These are phyloP conservation scores for Dynastes hyllus DNA, from an alignment of 2,888 invertebrate species.

Conservation along the genomic window DNA sequence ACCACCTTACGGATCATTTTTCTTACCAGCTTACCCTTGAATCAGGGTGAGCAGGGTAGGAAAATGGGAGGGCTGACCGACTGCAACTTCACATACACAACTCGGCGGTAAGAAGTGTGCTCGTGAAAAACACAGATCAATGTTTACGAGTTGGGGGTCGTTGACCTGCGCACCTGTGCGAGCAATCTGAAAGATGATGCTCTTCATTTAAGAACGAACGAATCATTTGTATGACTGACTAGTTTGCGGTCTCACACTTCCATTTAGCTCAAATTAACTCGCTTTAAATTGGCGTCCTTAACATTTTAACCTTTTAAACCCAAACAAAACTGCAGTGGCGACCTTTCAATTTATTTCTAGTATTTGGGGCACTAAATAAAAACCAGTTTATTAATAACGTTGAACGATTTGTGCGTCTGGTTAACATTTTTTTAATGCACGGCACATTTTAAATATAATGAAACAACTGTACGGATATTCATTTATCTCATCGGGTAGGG, in stretches of 20 bases:
- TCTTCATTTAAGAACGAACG: constrained; percentile 33
- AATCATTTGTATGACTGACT: constrained; percentile 39
- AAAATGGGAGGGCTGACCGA: constrained; percentile 33
- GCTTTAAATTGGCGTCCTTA: constrained; percentile 15
- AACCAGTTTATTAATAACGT: background rate
- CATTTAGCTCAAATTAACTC: constrained; percentile 37
- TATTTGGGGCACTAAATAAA: background rate
- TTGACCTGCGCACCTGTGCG: constrained; percentile 67
- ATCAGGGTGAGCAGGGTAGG: constrained; percentile 46
- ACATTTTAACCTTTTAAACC: constrained; percentile 24
- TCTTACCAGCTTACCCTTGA: constrained; percentile 48
- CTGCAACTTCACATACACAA: constrained; percentile 29
- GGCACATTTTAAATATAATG: too few relatives aligned
- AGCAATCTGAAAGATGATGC: constrained; percentile 41
- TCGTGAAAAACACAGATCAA: constrained; percentile 64
- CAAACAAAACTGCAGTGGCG: background rate
- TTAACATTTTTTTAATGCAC: too few relatives aligned
- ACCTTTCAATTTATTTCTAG: background rate
- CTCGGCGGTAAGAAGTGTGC: constrained; percentile 33
- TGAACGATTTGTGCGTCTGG: background rate
- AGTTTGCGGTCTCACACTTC: constrained; percentile 9
- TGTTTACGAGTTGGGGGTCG: constrained; percentile 67
- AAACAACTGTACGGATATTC: too few relatives aligned
- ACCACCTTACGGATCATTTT: constrained; percentile 49
- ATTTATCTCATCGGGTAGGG: too few relatives aligned